Percentiles rank a stretch among this genome's conserved stretches.
Conservation (phyloP, 1,140 invertebrate species). For the Trialeurodes vaporariorum region DNA sequence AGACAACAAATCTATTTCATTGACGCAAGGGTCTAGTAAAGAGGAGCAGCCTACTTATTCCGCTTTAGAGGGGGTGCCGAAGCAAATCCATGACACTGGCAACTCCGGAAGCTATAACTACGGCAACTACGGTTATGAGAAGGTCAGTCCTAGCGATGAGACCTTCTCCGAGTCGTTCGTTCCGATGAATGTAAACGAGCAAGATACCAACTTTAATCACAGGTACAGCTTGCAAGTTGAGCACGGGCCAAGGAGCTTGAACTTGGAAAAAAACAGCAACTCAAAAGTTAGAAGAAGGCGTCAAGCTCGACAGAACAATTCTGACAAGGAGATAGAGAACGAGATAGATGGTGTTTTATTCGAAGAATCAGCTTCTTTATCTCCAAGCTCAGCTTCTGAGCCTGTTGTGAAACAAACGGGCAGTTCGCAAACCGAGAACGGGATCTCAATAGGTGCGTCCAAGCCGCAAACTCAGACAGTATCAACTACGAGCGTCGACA, state of each 20-base stretch:
- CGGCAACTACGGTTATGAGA: slow-evolving; percentile 12
- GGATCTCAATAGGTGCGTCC: not conserved
- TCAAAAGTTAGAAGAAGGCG: not conserved
- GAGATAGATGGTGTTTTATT: slow-evolving; percentile 21
- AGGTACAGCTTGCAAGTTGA: slow-evolving; percentile 35
- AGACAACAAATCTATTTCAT: slow-evolving; percentile 6
- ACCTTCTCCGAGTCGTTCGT: slow-evolving; percentile 12
- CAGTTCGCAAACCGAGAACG: not conserved
- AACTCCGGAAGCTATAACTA: not conserved
- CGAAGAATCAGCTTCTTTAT: slow-evolving; percentile 16
- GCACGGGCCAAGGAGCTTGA: slow-evolving; percentile 39
- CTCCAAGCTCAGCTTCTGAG: slow-evolving; percentile 3
- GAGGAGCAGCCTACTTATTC: slow-evolving; percentile 17
- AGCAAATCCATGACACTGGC: slow-evolving; percentile 3
- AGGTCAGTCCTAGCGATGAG: slow-evolving; percentile 7
- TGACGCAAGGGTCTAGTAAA: slow-evolving; percentile 4
- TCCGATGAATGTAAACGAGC: slow-evolving; percentile 19
- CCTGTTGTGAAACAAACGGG: slow-evolving; percentile 10
- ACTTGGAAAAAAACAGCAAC: slow-evolving; percentile 17
- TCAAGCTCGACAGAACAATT: slow-evolving; percentile 10
- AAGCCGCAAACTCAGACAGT: slow-evolving; percentile 7
- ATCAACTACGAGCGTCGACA: slow-evolving; percentile 15
- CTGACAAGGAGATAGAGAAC: slow-evolving; percentile 19
- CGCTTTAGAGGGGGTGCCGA: slow-evolving; percentile 20
- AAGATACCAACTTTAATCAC: slow-evolving; percentile 17